phyloP scores from a whole-genome alignment of 1,140 invertebrate genomes.

The Saccostrea echinata region DNA sequence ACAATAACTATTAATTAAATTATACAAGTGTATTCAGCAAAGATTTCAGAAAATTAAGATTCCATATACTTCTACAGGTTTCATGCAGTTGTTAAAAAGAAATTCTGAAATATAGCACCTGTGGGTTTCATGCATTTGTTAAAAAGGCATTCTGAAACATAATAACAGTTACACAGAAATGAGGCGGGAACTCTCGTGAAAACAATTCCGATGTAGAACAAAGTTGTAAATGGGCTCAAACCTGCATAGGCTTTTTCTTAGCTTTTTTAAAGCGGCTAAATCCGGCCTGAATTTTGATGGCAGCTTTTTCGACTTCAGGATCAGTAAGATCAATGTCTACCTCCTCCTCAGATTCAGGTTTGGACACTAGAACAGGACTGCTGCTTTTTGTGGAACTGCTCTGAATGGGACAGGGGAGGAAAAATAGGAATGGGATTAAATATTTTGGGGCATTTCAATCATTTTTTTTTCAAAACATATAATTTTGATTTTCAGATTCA shows the following conservation, averaged over 20 bases:
- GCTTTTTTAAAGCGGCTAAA: constrained; percentile 61
- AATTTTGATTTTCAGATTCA: background rate
- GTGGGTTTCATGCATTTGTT: background rate
- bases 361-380: background rate
- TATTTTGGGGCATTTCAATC: background rate
- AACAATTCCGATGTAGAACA: background rate
- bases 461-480: background rate
- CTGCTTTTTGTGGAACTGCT: background rate
- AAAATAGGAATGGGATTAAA: constrained; percentile 6
- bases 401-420: background rate
- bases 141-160: background rate
- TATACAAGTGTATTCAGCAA: background rate
- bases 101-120: background rate
- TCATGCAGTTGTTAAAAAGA: too few relatives aligned
- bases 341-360: constrained; percentile 48
- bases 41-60: background rate
- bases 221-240: background rate
- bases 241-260: background rate
- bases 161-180: background rate
- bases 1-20: background rate
- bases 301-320: constrained; percentile 67
- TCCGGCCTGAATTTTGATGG: constrained; percentile 73
- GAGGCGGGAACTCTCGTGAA: too few relatives aligned
- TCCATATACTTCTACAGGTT: too few relatives aligned
- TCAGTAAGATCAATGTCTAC: constrained; percentile 71